Base-by-base conservation (phyloP, 2,113 vertebrate species). In the Paramisgurnus dabryanus region DNA sequence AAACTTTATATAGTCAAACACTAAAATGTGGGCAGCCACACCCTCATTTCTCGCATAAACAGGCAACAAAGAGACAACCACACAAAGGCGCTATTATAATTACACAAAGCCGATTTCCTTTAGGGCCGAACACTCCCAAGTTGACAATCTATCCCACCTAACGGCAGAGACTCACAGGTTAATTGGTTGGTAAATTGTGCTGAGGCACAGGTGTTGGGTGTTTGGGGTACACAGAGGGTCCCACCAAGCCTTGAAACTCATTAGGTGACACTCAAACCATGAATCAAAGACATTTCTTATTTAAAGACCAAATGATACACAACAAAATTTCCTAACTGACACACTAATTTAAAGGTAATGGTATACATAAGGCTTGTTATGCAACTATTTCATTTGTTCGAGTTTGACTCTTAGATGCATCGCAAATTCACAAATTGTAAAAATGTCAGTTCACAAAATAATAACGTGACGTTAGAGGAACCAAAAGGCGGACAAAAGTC, bases 11-110 rank as follows among this genome's bases (percentile, higher is more conserved):
- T 3, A 58, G 60, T 41, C 6, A 78, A 27, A 78, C 71, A 72
- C 53, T 87, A 85, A 89, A 84, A 89, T 89, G 85, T 72, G 80
- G 67, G 77, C n/a, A 81, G 80, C 82, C 73, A 65, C 49, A 78
- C 78, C 43, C 64, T 66, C n/a, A 39, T 74, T 10, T 64, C 13
- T 27, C 64, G 27, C 53, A 40, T 67, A 75, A 81, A 40, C 40
- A 67, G 64, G 71, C 75, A 58, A 60, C 67, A 76, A 81, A 78
- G 18, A 76, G n/a, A 15, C 43, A 18, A 34, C 43, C 27, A 75
- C 9, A 82, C 73, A 70, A 76, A 70, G 47, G 50, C 47, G 58
- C 75, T 66, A 76, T 76, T 80, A 75, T 76, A 79, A 85, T 63
- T 75, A 22, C 40, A 80, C 67, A 72, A 69, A 55, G 22, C 12